These are phyloP conservation scores for Cryptotis parvus DNA, from an alignment of 2,113 vertebrate species.

Conservation along the genomic window DNA sequence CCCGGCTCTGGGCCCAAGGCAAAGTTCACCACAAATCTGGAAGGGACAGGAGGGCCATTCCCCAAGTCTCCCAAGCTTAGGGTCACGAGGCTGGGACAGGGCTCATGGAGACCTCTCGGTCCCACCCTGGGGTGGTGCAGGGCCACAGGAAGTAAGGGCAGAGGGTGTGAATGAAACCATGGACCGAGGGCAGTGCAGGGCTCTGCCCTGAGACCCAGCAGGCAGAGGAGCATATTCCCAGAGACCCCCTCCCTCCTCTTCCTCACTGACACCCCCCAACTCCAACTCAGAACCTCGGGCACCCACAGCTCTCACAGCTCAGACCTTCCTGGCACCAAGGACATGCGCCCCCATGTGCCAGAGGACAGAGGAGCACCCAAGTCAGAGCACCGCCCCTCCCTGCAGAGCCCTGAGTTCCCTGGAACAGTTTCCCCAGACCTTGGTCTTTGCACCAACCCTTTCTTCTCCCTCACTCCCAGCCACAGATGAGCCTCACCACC, in stretches of 20 bases:
- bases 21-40: constrained; percentile 90
- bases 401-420: too few relatives aligned
- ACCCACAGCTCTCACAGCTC: too few relatives aligned
- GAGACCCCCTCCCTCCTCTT: background rate
- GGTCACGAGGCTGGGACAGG: background rate
- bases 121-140: background rate
- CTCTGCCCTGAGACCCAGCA: background rate
- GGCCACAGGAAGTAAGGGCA: too few relatives aligned
- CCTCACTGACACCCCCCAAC: background rate
- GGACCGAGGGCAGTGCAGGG: background rate
- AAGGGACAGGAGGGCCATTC: background rate
- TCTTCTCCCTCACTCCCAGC: too few relatives aligned
- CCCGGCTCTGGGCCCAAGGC: constrained; percentile 80
- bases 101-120: background rate
- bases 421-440: too few relatives aligned
- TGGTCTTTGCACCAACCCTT: too few relatives aligned
- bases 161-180: too few relatives aligned
- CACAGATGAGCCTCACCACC: too few relatives aligned
- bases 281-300: background rate
- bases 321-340: too few relatives aligned
- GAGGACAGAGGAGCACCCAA: too few relatives aligned
- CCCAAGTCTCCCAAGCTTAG: rapidly evolving
- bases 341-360: too few relatives aligned
- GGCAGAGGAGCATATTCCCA: background rate
- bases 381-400: too few relatives aligned